Evolutionary conservation across 1,140 invertebrate species (phyloP).

Genomic region (Ectropis grisescens): DNA sequence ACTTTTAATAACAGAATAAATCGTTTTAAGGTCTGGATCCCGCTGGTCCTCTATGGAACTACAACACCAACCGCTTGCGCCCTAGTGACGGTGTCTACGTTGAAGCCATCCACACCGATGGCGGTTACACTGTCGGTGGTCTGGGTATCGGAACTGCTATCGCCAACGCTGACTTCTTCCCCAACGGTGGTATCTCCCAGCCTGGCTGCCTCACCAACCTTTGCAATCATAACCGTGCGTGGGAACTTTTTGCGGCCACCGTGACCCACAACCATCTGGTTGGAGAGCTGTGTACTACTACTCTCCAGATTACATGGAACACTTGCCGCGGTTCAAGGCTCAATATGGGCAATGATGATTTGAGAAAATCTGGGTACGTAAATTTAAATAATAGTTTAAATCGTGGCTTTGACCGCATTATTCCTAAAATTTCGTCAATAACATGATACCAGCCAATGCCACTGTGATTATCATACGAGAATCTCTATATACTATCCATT

Average conservation of each 20-base stretch:
- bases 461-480: too few species aligned
- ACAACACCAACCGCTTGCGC: constrained; percentile 60
- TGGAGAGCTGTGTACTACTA: constrained; percentile 17
- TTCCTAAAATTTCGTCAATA: too few species aligned
- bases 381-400: too few species aligned
- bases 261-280: constrained; percentile 28
- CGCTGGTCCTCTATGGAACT: constrained; percentile 74
- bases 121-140: constrained; percentile 71
- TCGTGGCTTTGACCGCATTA: too few species aligned
- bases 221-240: constrained; percentile 75
- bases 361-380: constrained; percentile 3
- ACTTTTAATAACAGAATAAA: neutral
- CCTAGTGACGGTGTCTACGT: constrained; percentile 72
- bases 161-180: constrained; percentile 81
- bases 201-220: constrained; percentile 63
- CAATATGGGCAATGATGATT: constrained; percentile 28
- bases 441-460: too few species aligned
- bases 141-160: constrained; percentile 66
- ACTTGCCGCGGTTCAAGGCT: constrained; percentile 20
- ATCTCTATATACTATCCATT: too few species aligned
- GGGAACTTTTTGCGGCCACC: constrained; percentile 70
- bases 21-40: constrained; percentile 76
- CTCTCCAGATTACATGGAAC: constrained; percentile 20
- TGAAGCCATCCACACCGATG: constrained; percentile 82
- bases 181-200: constrained; percentile 77